phyloP scores from a whole-genome alignment of 2,888 invertebrate genomes.

The Amiota communis region DNA sequence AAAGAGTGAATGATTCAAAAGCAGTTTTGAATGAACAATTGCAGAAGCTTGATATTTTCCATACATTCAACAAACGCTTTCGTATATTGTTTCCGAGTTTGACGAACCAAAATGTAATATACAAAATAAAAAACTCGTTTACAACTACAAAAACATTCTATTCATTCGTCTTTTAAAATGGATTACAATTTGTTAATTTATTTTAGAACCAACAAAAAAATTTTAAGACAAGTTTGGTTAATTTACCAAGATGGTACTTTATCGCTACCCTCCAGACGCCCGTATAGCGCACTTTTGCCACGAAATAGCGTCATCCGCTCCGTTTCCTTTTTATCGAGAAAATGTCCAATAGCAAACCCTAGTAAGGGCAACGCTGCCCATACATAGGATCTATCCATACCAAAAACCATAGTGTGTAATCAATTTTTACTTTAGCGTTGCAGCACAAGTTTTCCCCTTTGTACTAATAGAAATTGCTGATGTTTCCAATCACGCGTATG shows the following conservation, averaged over 20 bases:
- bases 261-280: conserved; percentile 78
- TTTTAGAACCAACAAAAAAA: conserved; percentile 4
- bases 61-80: no score
- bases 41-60: no score
- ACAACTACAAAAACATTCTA: no score
- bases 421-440: conserved; percentile 45
- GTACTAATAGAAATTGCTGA: conserved; percentile 62
- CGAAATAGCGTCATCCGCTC: conserved; percentile 82
- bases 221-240: neutral
- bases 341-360: conserved; percentile 78
- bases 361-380: conserved; percentile 75
- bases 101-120: no score
- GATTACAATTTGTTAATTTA: conserved; percentile 30
- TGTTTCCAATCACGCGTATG: conserved; percentile 84
- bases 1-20: no score
- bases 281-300: conserved; percentile 87
- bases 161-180: no score
- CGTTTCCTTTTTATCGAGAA: conserved; percentile 81
- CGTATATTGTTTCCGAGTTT: no score
- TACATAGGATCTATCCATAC: conserved; percentile 75
- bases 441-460: conserved; percentile 45
- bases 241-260: conserved; percentile 80
- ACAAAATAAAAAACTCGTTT: no score
- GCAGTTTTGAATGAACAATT: no score
- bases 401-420: conserved; percentile 74